Conservation (phyloP, 2,888 invertebrate species). For the Caenorhabditis wallacei region DNA sequence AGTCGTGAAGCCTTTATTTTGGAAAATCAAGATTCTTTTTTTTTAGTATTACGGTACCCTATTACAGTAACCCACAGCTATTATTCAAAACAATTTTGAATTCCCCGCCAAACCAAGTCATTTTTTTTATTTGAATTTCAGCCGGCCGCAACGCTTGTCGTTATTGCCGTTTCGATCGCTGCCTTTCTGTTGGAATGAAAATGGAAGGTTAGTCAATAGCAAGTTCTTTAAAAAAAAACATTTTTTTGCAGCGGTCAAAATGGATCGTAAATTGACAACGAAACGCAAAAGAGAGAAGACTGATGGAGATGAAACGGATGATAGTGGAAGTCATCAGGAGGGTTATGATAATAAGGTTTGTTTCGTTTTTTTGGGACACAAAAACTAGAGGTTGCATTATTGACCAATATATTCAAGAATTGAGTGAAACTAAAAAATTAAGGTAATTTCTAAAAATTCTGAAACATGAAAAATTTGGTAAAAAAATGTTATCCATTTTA, state of each 20-base stretch:
- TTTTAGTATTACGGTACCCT: neutral
- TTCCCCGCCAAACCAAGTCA: neutral
- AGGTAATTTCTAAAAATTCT: no score
- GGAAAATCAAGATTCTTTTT: neutral
- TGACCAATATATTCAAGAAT: no score
- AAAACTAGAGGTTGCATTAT: no score
- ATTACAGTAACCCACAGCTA: neutral
- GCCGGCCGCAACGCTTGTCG: conserved; percentile 80
- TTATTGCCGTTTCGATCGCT: conserved; percentile 78
- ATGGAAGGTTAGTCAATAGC: conserved; percentile 65
- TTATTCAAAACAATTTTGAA: neutral
- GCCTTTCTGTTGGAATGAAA: conserved; percentile 72
- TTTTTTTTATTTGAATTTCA: no score
- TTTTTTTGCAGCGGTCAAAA: conserved; percentile 69
- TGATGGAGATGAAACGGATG: conserved; percentile 67
- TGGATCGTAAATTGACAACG: conserved; percentile 71
- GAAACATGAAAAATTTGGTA: no score
- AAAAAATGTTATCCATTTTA: no score
- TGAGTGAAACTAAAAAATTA: no score
- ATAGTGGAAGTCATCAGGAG: conserved; percentile 37
- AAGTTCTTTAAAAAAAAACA: neutral
- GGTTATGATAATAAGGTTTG: conserved; percentile 38
- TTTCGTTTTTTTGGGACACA: neutral
- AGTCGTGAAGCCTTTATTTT: conserved; percentile 18
- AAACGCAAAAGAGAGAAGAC: conserved; percentile 62